A percentile compares a stretch with the other conserved stretches of the same genome.
phyloP scores from a whole-genome alignment of 2,888 invertebrate genomes.

The Clistopyga incitator region DNA sequence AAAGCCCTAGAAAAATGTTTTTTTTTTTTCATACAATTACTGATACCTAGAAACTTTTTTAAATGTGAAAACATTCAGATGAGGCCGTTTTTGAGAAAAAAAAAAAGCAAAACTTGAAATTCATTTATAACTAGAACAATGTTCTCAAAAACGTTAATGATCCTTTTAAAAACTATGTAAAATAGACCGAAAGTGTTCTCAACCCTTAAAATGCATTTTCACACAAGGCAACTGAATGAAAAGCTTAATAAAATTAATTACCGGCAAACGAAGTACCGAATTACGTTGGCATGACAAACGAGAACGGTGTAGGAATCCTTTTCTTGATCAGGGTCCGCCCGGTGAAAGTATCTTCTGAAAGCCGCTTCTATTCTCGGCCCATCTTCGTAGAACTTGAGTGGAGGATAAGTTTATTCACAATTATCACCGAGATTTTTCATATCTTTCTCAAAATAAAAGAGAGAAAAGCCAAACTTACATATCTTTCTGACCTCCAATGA shows the following conservation, averaged over 20 bases:
- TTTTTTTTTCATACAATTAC: background rate
- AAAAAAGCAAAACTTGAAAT: no score
- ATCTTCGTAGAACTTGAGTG: conserved; percentile 95
- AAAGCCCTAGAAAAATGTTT: no score
- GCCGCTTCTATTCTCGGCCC: conserved; percentile 98
- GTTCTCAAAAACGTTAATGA: no score
- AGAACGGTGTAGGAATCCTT: conserved; percentile 94
- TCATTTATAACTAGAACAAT: no score
- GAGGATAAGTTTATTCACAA: conserved; percentile 55
- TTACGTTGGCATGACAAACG: conserved; percentile 99
- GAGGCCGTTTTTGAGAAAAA: no score
- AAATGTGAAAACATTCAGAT: no score
- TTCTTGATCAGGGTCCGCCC: conserved; percentile 92
- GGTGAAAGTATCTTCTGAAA: conserved; percentile 96
- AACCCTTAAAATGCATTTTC: no score
- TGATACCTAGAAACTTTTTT: no score
- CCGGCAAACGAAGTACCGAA: conserved; percentile 97
- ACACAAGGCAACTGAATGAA: conserved; percentile 70
- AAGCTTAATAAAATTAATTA: conserved; percentile 76
- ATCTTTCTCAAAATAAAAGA: background rate
- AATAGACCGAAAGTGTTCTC: no score
- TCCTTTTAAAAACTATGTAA: no score
- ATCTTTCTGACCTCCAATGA: conserved; percentile 93
- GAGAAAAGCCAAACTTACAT: conserved; percentile 85
- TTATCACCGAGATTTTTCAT: background rate